Evolutionary conservation across 2,888 invertebrate species (phyloP), one percentile per base, ranked within the genome.

Genomic region (Synanthedon andrenaeformis): DNA sequence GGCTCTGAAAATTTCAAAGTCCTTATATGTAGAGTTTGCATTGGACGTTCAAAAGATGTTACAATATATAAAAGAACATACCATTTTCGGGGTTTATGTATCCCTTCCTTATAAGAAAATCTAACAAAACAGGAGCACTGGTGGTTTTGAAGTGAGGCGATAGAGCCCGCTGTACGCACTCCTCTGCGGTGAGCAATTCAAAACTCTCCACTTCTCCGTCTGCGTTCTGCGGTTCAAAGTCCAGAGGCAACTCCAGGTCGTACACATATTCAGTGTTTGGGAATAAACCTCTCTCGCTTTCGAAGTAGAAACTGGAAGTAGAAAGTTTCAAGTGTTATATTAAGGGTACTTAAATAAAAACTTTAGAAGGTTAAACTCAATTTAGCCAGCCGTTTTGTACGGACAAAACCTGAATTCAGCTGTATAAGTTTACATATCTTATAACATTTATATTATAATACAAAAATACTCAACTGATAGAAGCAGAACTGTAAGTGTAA

Each of bases 161-260:
- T 49, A 95, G 91, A 54, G 96, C 92, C 71, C 94, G 90, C 65
- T 95, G 94, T 64, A 96, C 82, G 69, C 93, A 94, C 77, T 97
- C 94, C 63, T 91, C 90, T 17, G 96, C 94, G 51, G 96, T 92
- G 57, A 96, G 86, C 60, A 97, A 85, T 76, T 96, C 94, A 81
- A 98, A 98, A 56, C 92, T 92, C 75, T 96, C 96, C 41, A 97
- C 97, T 86, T 98, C 98, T 12, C 97, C 97, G 78, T 98, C 98
- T 41, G 94, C 93, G 82, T 97, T 97, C 67, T 91, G 92, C n/a
- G 98, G 98, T 60, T 92, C 88, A 83, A 98, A 98, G 73, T 96
- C 96, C 53, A 92, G 76, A 13, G 98, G 97, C 65, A 98, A 86
- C 83, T 97, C 96, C 64, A 98, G 88, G 79, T 98, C 98, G 76